These are phyloP conservation scores for Thomomys bottae DNA, from an alignment of 2,113 vertebrate species.

Conservation along the genomic window DNA sequence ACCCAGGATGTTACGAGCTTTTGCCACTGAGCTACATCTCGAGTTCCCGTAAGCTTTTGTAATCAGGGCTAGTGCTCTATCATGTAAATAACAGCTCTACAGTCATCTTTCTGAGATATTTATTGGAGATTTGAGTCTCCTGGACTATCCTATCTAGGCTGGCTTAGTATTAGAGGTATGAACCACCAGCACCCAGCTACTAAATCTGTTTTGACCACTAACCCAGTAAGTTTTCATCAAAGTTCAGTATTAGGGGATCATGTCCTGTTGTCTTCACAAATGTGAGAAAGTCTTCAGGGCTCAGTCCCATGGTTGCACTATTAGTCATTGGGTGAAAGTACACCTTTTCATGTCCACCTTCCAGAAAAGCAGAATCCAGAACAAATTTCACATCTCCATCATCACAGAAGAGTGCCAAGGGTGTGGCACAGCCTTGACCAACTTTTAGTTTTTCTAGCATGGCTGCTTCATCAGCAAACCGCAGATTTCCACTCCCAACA, in stretches of 20 bases:
- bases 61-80: too few relatives aligned
- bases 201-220: constrained; percentile 44
- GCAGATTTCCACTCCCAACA: constrained; percentile 91
- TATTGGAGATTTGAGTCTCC: too few relatives aligned
- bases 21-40: too few relatives aligned
- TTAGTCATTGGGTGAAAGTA: constrained; percentile 98
- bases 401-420: constrained; percentile 93
- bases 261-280: constrained; percentile 94
- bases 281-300: constrained; percentile 89
- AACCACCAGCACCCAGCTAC: constrained; percentile 28
- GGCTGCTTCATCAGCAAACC: constrained; percentile 92
- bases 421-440: constrained; percentile 92
- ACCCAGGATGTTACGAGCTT: too few relatives aligned
- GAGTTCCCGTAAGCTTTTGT: too few relatives aligned
- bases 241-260: constrained; percentile 86
- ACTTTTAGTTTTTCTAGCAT: constrained; percentile 95
- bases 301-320: constrained; percentile 91
- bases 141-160: too few relatives aligned
- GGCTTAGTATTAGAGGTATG: constrained; percentile 2
- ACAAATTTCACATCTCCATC: constrained; percentile 88
- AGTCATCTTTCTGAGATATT: too few relatives aligned
- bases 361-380: constrained; percentile 90
- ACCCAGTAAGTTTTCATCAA: constrained; percentile 75
- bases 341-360: constrained; percentile 89
- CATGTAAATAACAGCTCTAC: too few relatives aligned